phyloP scores from a whole-genome alignment of 2,113 vertebrate species.

The Probosciger aterrimus region DNA sequence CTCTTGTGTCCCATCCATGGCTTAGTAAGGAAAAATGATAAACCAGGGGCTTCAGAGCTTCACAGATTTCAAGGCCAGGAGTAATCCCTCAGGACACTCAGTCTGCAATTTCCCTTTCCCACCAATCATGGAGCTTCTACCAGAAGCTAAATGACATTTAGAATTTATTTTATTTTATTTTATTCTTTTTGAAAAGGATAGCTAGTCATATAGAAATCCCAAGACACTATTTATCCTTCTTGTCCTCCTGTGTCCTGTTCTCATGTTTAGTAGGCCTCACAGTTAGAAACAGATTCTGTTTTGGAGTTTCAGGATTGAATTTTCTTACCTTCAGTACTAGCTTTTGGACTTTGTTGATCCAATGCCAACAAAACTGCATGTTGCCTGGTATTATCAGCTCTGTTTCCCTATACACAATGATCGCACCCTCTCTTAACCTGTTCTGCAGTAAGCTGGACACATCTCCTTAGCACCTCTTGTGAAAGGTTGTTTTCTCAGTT shows the following conservation, averaged over 20 bases:
- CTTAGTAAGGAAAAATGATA: neutral
- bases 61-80: neutral
- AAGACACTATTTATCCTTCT: neutral
- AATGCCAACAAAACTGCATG: neutral
- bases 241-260: neutral
- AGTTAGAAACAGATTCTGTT: neutral
- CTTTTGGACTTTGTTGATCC: neutral
- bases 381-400: neutral
- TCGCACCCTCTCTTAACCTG: neutral
- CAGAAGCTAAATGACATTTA: neutral
- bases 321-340: neutral
- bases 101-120: neutral
- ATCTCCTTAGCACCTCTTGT: neutral
- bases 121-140: neutral
- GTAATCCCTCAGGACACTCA: neutral
- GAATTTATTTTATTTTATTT: neutral
- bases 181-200: neutral
- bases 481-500: neutral
- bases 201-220: neutral
- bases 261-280: neutral
- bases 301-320: neutral
- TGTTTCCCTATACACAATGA: neutral
- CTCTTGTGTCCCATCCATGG: neutral
- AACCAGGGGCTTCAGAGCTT: neutral
- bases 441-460: neutral